These are phyloP conservation scores for Cheirogaleus major DNA, from an alignment of 2,797 vertebrate genomes.

Conservation along the genomic window DNA sequence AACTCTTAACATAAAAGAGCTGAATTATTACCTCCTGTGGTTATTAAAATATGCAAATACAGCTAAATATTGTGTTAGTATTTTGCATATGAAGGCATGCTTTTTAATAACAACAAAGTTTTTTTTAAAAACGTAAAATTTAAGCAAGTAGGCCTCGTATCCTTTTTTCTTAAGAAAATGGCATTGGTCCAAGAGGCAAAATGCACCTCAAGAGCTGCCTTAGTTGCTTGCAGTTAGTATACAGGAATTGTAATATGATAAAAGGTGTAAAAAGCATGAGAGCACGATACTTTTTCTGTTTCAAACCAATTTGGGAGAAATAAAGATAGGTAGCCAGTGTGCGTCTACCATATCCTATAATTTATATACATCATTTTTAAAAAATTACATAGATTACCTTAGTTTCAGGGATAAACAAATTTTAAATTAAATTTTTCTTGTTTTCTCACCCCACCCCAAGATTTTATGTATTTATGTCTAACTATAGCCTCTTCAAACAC, in stretches of 20 bases:
- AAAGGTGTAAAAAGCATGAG: neutral
- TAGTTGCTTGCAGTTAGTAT: neutral
- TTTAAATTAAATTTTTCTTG: slow-evolving; percentile 3
- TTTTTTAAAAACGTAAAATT: neutral
- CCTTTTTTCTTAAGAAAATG: slow-evolving; percentile 43
- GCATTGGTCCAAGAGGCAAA: neutral
- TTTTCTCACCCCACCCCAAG: neutral
- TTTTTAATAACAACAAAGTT: slow-evolving; percentile 37
- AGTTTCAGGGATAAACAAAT: neutral
- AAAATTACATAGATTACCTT: neutral
- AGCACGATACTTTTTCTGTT: neutral
- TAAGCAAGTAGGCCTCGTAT: neutral
- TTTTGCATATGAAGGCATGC: slow-evolving; percentile 20
- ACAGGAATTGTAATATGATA: neutral
- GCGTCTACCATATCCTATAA: neutral
- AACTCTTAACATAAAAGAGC: slow-evolving; percentile 12
- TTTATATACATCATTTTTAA: slow-evolving; percentile 5
- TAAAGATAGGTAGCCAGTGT: neutral
- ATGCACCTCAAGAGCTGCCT: neutral
- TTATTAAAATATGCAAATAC: slow-evolving; percentile 55
- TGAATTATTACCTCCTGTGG: slow-evolving; percentile 8
- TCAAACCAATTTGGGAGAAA: slow-evolving; percentile 29
- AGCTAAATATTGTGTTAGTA: slow-evolving; percentile 18
- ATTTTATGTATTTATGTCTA: neutral
- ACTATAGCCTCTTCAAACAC: neutral